Evolutionary conservation across 2,797 vertebrate genomes (phyloP).

Genomic region (Sebastes paucispinis): DNA sequence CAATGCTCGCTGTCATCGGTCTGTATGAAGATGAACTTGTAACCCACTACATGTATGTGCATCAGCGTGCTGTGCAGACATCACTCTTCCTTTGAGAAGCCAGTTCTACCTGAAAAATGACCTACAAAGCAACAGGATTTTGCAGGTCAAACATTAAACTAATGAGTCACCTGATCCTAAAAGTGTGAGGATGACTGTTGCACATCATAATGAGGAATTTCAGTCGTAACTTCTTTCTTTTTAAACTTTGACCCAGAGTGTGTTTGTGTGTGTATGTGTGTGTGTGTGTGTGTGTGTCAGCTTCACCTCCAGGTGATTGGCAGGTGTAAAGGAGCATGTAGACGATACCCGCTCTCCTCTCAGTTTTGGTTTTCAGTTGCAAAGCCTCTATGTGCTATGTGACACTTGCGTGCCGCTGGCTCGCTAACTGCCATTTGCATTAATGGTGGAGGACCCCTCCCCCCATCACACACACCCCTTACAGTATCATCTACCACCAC

Average conservation of each 20-base stretch:
- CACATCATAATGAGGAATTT: background rate
- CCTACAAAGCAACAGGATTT: background rate
- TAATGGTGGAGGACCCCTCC: constrained; percentile 41
- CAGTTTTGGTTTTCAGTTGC: constrained; percentile 72
- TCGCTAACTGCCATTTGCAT: constrained; percentile 60
- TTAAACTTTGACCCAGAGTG: background rate
- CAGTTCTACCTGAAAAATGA: background rate
- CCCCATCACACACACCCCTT: constrained; percentile 4
- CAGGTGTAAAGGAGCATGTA: constrained; percentile 52
- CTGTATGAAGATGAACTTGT: background rate
- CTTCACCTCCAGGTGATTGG: constrained; percentile 41
- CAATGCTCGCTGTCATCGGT: background rate
- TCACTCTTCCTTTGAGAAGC: background rate
- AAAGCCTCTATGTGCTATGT: constrained; percentile 64
- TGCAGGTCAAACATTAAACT: background rate
- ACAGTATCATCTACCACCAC: constrained; percentile 15
- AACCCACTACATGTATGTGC: background rate
- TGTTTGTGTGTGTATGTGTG: background rate
- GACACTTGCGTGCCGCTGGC: constrained; percentile 64
- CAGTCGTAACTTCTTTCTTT: background rate
- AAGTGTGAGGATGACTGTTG: background rate
- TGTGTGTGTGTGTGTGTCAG: constrained; percentile 4
- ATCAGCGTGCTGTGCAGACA: background rate
- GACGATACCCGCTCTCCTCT: constrained; percentile 52
- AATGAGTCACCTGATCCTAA: background rate